phyloP scores from a whole-genome alignment of 2,797 vertebrate species.

The Capromys pilorides region DNA sequence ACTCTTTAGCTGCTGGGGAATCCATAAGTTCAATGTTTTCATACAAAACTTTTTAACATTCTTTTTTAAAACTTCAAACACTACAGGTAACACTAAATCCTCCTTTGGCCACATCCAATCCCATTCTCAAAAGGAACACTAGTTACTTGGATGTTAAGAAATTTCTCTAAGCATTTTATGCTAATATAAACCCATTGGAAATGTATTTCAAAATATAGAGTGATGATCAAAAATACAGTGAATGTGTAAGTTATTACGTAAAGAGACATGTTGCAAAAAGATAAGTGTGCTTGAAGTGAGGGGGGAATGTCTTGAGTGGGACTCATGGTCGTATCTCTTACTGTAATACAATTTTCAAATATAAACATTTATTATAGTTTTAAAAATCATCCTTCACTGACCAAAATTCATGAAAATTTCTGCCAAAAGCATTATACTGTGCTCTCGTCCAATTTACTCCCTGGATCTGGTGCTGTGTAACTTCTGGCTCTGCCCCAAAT shows the following conservation, averaged over 20 bases:
- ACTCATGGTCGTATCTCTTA: neutral
- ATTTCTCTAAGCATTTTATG: neutral
- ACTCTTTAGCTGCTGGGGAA: neutral
- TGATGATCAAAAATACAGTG: neutral
- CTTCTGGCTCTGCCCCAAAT: neutral
- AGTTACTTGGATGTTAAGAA: neutral
- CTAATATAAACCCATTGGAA: neutral
- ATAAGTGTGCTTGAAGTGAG: neutral
- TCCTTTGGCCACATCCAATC: neutral
- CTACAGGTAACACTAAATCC: neutral
- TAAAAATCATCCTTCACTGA: neutral
- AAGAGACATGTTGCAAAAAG: neutral
- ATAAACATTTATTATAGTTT: neutral
- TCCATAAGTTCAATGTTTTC: neutral
- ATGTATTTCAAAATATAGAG: neutral
- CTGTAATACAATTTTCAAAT: neutral
- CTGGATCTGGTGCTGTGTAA: neutral
- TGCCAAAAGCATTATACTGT: neutral
- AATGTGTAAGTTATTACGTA: neutral
- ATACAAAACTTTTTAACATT: neutral
- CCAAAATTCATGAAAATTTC: neutral
- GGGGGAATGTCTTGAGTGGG: neutral
- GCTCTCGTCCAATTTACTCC: neutral
- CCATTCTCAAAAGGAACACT: neutral
- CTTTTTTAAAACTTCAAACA: constrained; percentile 4